Evolutionary conservation across 2,797 vertebrate genomes (phyloP).

Genomic region (Mormyrops boulengeri): DNA sequence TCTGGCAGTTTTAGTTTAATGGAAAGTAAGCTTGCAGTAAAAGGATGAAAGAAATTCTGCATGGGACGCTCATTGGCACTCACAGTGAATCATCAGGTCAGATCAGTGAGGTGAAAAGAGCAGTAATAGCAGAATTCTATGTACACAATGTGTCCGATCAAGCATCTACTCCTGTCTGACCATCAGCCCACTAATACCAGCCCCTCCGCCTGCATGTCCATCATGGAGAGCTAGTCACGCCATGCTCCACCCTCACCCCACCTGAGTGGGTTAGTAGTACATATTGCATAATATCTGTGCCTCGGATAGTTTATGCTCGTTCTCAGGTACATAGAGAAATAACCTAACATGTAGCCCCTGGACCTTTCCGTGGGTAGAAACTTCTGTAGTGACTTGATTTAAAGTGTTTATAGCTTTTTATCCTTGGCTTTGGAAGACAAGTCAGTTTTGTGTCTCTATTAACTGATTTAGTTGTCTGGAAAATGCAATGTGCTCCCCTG

Average conservation of each 20-base stretch:
- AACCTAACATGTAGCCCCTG: neutral
- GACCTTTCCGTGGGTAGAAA: neutral
- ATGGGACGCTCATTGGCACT: neutral
- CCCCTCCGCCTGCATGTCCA: neutral
- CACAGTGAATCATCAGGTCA: neutral
- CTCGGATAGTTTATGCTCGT: neutral
- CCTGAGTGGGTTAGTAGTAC: neutral
- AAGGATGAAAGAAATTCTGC: neutral
- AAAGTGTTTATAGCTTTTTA: neutral
- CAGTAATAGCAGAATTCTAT: neutral
- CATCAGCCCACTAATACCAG: neutral
- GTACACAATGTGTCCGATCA: neutral
- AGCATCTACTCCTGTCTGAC: neutral
- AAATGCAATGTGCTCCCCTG: neutral
- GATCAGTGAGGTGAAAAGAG: neutral
- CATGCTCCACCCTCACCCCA: neutral
- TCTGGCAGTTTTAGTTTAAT: neutral
- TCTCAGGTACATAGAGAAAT: neutral
- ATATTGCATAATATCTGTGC: neutral
- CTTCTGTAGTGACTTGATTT: neutral
- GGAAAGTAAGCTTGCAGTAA: conserved; percentile 1
- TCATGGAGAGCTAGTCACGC: neutral
- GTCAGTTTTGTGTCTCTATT: neutral
- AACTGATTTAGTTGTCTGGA: neutral
- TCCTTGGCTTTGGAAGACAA: neutral